Conservation (phyloP, 2,888 invertebrate species). For the Lysandra coridon region DNA sequence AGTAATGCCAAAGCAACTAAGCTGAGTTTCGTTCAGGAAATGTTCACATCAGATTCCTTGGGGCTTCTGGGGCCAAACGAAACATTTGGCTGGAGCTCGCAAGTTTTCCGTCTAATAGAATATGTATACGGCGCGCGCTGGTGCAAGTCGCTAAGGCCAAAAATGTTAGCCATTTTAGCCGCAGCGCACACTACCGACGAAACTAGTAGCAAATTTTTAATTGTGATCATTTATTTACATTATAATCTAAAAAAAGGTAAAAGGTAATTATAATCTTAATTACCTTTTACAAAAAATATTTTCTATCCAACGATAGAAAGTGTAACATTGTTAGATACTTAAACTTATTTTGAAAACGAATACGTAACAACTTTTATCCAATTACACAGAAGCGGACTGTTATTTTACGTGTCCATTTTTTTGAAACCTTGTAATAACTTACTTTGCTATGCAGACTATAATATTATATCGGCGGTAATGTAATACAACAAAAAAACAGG, state of each 20-base stretch:
- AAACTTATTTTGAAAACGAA: neutral
- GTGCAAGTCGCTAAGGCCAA: constrained; percentile 23
- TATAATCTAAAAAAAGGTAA: too few species aligned
- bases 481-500: neutral
- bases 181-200: neutral
- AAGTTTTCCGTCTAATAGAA: constrained; percentile 27
- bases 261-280: neutral
- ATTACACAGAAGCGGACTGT: neutral
- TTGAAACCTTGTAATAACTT: neutral
- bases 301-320: neutral
- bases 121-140: constrained; percentile 25
- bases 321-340: neutral
- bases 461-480: neutral
- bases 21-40: constrained; percentile 13
- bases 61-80: constrained; percentile 26
- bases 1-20: neutral
- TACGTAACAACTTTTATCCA: neutral
- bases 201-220: neutral
- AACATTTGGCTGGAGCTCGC: constrained; percentile 25
- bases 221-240: neutral
- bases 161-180: constrained; percentile 11
- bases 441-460: too few species aligned
- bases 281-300: neutral
- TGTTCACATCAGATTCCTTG: constrained; percentile 6
- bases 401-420: neutral